Evolutionary conservation across 2,888 invertebrate species (phyloP).

Genomic region (Hemithea aestivaria): DNA sequence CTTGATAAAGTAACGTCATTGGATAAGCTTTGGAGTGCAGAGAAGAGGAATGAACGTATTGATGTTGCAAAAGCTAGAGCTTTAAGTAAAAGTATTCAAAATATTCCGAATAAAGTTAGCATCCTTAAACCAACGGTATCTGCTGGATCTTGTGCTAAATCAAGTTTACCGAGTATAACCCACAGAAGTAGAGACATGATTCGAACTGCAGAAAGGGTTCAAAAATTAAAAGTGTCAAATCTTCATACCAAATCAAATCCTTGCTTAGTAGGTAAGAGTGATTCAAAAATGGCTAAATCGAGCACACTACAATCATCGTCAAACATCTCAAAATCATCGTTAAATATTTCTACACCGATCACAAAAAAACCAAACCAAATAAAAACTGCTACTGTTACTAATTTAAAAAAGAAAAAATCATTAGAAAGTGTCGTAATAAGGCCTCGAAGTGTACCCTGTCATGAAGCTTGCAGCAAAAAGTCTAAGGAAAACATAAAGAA

Average conservation of each 20-base stretch:
- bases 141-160: slow-evolving; percentile 29
- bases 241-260: slow-evolving; percentile 55
- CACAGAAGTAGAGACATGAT: slow-evolving; percentile 70
- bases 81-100: slow-evolving; percentile 34
- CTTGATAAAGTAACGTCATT: slow-evolving; percentile 74
- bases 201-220: slow-evolving; percentile 68
- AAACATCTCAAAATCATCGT: slow-evolving; percentile 55
- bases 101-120: slow-evolving; percentile 29
- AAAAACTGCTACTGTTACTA: slow-evolving; percentile 61
- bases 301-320: slow-evolving; percentile 38
- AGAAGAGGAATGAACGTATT: slow-evolving; percentile 69
- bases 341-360: slow-evolving; percentile 43
- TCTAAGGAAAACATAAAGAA: slow-evolving; percentile 45
- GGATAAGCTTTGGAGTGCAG: slow-evolving; percentile 76
- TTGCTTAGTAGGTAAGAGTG: slow-evolving; percentile 43
- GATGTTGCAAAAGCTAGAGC: slow-evolving; percentile 54
- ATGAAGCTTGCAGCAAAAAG: slow-evolving; percentile 59
- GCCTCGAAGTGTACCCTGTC: slow-evolving; percentile 58
- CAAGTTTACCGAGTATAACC: slow-evolving; percentile 37
- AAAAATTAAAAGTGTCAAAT: slow-evolving; percentile 58
- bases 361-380: slow-evolving; percentile 49
- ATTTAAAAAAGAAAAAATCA: slow-evolving; percentile 64
- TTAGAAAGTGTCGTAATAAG: slow-evolving; percentile 49
- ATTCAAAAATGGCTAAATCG: slow-evolving; percentile 39
- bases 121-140: slow-evolving; percentile 25